Base-by-base conservation (phyloP, 2,888 invertebrate genomes). In the Hemithea aestivaria region DNA sequence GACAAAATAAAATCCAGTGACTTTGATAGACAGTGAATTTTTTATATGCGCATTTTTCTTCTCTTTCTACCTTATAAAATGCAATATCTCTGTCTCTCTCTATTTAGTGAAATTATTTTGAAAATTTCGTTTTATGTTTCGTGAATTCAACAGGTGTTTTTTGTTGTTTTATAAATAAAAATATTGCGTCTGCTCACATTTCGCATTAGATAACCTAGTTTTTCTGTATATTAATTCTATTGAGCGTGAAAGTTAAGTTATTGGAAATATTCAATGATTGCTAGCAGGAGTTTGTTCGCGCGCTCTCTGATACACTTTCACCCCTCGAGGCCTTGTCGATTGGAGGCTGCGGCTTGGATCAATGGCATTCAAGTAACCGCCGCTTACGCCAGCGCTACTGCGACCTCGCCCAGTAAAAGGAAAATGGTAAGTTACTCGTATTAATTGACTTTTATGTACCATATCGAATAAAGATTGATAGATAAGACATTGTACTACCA, bases 281-380 rank as follows among this genome's bases (percentile, higher is more conserved):
- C 36, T 20, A 39, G 33, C 7, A 46, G 42, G 48, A 44, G 47
- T 62, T 64, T 71, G 49, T 56, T 43, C 53, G 59, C 71, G 58
- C 63, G 68, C 51, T 67, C 51, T 45, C 40, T 64, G 77, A 80
- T 82, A 82, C 75, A 85, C 85, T 85, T 85, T 87, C 84, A 84
- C 84, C 78, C 74, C 64, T 54, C 67, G 64, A 58, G 61, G 57
- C 52, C 62, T 53, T 48, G 56, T 53, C 52, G 58, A 47, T 62
- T 59, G 60, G 59, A 62, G 62, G 62, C 56, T 53, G 40, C 51
- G 43, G 53, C 48, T 54, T 52, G 66, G 66, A 77, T 82, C 77
- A 80, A 79, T 82, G 74, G 61, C 62, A 69, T 51, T 62, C 63
- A 50, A 64, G 58, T 62, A 41, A 61, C 57, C 53, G 60, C 45